Percentiles rank a stretch among this genome's conserved stretches.
phyloP scores from a whole-genome alignment of 2,888 invertebrate species.

The Volucella zonaria region DNA sequence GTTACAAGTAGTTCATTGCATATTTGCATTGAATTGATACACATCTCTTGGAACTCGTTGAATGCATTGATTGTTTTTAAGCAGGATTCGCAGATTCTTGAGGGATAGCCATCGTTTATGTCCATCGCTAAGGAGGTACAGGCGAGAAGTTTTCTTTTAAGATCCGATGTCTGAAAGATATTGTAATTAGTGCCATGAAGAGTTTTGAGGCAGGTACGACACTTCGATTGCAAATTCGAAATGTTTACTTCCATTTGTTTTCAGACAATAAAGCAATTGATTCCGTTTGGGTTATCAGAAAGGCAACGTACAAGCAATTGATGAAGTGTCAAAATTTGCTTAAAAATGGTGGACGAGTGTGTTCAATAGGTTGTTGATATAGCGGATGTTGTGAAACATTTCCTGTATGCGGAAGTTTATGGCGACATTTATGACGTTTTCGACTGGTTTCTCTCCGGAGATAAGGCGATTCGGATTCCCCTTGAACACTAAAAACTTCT shows the following conservation, averaged over 20 bases:
- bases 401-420: no score
- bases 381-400: no score
- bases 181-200: slow-evolving; percentile 78
- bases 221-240: slow-evolving; percentile 78
- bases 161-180: slow-evolving; percentile 79
- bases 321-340: no score
- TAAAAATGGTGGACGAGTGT: no score
- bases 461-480: no score
- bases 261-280: not conserved
- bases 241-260: slow-evolving; percentile 53
- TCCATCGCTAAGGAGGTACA: slow-evolving; percentile 80
- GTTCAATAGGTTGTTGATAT: no score
- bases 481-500: no score
- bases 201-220: slow-evolving; percentile 80
- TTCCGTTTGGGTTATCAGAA: no score
- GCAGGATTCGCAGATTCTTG: slow-evolving; percentile 79
- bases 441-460: no score
- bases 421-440: no score
- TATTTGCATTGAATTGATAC: slow-evolving; percentile 79
- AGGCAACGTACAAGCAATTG: no score
- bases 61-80: slow-evolving; percentile 79
- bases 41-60: slow-evolving; percentile 79
- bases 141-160: slow-evolving; percentile 79
- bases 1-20: slow-evolving; percentile 78
- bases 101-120: slow-evolving; percentile 80